A percentile compares a stretch with the other conserved stretches of the same genome.
These are phyloP conservation scores for Acleris emargana DNA, from an alignment of 2,888 invertebrate species.

Conservation along the genomic window DNA sequence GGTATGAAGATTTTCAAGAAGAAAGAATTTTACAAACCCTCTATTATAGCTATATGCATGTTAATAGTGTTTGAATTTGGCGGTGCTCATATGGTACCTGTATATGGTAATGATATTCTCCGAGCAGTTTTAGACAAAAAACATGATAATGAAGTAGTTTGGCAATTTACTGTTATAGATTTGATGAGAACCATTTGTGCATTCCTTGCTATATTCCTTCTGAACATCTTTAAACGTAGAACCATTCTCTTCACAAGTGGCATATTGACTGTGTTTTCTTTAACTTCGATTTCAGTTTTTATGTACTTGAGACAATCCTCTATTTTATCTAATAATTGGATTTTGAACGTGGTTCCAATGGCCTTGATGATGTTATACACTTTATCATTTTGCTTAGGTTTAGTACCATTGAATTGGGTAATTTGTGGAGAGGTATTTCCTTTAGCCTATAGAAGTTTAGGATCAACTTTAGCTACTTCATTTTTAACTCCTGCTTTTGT, in stretches of 20 bases:
- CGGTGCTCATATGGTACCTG: constrained; percentile 77
- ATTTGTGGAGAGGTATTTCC: constrained; percentile 80
- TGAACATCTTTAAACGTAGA: constrained; percentile 69
- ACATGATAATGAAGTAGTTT: constrained; percentile 65
- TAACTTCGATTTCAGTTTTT: constrained; percentile 66
- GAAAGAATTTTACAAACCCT: constrained; percentile 76
- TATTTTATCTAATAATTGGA: constrained; percentile 58
- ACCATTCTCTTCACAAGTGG: constrained; percentile 74
- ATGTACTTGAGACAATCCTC: constrained; percentile 68
- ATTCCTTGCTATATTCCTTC: constrained; percentile 77
- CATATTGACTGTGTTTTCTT: constrained; percentile 66
- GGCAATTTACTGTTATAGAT: constrained; percentile 87
- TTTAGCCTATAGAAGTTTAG: constrained; percentile 74
- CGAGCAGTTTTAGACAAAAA: constrained; percentile 68
- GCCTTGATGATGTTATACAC: constrained; percentile 70
- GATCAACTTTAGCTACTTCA: constrained; percentile 73
- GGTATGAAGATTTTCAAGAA: constrained; percentile 72
- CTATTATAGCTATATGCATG: constrained; percentile 76
- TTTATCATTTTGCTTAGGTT: constrained; percentile 72
- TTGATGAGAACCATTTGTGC: constrained; percentile 85
- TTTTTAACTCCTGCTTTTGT: constrained; percentile 75
- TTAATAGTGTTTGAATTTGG: constrained; percentile 77
- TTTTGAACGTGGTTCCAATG: constrained; percentile 68
- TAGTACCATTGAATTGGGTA: constrained; percentile 76
- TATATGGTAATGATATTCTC: constrained; percentile 74